Conservation (phyloP, 1,140 invertebrate species). For the Maniola jurtina region DNA sequence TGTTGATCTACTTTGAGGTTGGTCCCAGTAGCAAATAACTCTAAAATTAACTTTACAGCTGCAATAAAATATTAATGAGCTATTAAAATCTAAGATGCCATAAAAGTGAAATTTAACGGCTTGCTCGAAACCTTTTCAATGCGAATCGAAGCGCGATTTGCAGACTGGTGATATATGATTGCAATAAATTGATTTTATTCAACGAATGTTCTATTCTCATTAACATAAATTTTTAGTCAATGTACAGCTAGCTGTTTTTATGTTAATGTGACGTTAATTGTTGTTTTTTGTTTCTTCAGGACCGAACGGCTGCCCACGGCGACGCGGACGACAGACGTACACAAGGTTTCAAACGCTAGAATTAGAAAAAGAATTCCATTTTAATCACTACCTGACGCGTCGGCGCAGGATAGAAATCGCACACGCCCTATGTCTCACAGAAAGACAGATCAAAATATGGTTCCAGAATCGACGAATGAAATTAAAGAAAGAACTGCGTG, state of each 20-base stretch:
- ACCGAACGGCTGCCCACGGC: slow-evolving; percentile 96
- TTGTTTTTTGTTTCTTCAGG: slow-evolving; percentile 83
- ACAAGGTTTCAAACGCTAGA: slow-evolving; percentile 96
- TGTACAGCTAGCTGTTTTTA: slow-evolving; percentile 19
- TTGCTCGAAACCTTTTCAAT: slow-evolving; percentile 51
- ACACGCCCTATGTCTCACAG: slow-evolving; percentile 96
- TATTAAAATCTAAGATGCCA: slow-evolving; percentile 75
- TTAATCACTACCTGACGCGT: slow-evolving; percentile 97
- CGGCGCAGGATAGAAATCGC: slow-evolving; percentile 98
- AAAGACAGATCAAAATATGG: slow-evolving; percentile 98
- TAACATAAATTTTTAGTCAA: slow-evolving; percentile 33
- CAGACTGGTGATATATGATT: slow-evolving; percentile 52
- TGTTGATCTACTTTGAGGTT: slow-evolving; percentile 60
- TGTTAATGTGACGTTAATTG: slow-evolving; percentile 38
- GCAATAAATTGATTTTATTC: slow-evolving; percentile 56
- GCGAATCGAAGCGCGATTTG: slow-evolving; percentile 53
- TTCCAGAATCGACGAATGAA: slow-evolving; percentile 99
- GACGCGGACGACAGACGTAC: slow-evolving; percentile 97
- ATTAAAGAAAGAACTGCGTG: slow-evolving; percentile 96
- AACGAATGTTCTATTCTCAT: slow-evolving; percentile 30
- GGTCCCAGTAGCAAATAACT: slow-evolving; percentile 68
- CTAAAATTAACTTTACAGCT: slow-evolving; percentile 71
- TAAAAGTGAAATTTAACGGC: slow-evolving; percentile 74
- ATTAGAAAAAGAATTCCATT: slow-evolving; percentile 99
- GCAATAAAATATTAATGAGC: slow-evolving; percentile 74